Base-by-base conservation (phyloP, 2,888 invertebrate species). In the Atherix ibis region DNA sequence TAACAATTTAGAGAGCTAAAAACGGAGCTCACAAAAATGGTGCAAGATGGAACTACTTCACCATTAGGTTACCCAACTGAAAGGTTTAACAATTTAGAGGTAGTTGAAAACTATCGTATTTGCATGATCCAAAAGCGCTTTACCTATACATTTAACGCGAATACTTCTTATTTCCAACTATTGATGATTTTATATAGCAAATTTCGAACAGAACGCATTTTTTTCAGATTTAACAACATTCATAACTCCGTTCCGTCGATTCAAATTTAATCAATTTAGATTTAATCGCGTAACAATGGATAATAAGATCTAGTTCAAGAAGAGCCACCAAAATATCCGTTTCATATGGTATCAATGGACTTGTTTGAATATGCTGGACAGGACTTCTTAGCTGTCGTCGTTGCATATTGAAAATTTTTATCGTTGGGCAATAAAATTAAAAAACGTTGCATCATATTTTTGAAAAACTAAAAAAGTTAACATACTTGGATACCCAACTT, bases 81-180 rank as follows among this genome's bases (percentile, higher is more conserved):
- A 29, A 44, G 42, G 46, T 43, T 46, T 16, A 44, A 43, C 24
- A 44, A 43, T 30, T 36, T 44, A 14, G 43, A 47, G 39, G 38
- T 44, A 15, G 43, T 46, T 2, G 45, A 46, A 31, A 44, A 46
- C 12, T 24, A 43, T 6, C 37, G 43, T 6, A 32, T 44, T 15
- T 32, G 25, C 26, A 12, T 32, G 32, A 32, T 16, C 26, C 32
- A 25, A 32, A 32, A 27, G 43, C 46, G 14, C 40, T 50, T 4
- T 49, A 50, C 37, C 29, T 29, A 6, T 42, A 40, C 13, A 47
- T 50, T 30, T 40, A 45, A 29, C 31, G 47, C 1, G 44, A 46
- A 34, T 42, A 51, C 35, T 49, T 43, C 37, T 34, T 42, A 15
- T 48, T 51, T 40, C 45, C 49, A 18, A 44, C 48, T 13, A 32